Evolutionary conservation across 2,888 invertebrate genomes (phyloP), one percentile per base, ranked within the genome.

Genomic region (Phaedon cochleariae): DNA sequence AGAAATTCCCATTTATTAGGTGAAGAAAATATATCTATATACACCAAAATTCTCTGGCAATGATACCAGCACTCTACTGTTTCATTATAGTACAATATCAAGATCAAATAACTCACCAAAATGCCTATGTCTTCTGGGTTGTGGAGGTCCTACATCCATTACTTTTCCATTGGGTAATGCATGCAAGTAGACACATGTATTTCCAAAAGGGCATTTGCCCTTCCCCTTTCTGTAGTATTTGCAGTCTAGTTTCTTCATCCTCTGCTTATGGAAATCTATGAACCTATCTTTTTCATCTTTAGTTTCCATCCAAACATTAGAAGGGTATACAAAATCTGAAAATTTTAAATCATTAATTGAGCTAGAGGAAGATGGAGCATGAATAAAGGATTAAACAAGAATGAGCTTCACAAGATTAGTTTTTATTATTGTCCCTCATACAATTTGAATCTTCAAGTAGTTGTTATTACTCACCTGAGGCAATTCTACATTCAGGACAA

Each of bases 201-300:
- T 92, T 65, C 92, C 92, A 82, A 94, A 94, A 1, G 93, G 93
- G 84, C 94, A 94, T 74, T 88, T 89, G 20, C 92, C 92, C 58
- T 85, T 85, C 1, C 92, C 92, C 81, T 89, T 88, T 71, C 89
- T 89, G 81, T 92, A 94, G 79, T 94, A 92, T 79, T 90, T 91
- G 85, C 93, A 94, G 72, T 89, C 69, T 26, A 65, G 34, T 61
- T 66, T 65, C 48, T 88, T 88, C 72, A 92, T 83, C 58, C 90
- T 90, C 59, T 85, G 83, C 79, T 90, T 91, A 82, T 93, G 93
- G 62, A 88, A 88, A 20, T 83, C 84, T 46, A 93, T 90, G 29
- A 93, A 85, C 74, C 89, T 88, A 29, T 88, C 87, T 79, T 94
- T 94, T 66, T 93, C 92, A 69, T 90, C 90, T 74, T 90, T 88